phyloP scores from a whole-genome alignment of 2,888 invertebrate genomes.

The Petrophora chlorosata region DNA sequence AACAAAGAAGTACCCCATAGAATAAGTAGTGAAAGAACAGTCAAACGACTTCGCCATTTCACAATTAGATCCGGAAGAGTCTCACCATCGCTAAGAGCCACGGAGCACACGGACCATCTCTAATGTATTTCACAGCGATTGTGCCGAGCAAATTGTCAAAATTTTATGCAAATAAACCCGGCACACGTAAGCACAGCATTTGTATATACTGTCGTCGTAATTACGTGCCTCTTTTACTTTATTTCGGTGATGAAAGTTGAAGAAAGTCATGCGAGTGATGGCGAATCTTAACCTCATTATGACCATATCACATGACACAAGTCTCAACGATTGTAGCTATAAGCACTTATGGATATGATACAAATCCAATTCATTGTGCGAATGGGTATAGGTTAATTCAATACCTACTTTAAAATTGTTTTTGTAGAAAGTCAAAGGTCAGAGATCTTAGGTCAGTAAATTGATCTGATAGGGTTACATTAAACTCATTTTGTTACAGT shows the following conservation, averaged over 20 bases:
- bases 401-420: no score
- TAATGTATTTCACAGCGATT: conserved; percentile 54
- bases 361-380: no score
- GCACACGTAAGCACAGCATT: conserved; percentile 33
- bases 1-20: conserved; percentile 32
- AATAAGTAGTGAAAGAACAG: conserved; percentile 40
- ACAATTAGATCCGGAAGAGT: conserved; percentile 78
- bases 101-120: conserved; percentile 61
- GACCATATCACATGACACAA: conserved; percentile 13
- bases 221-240: conserved; percentile 33
- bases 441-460: no score
- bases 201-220: conserved; percentile 31
- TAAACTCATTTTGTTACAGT: no score
- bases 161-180: conserved; percentile 46
- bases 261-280: conserved; percentile 30
- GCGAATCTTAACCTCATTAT: conserved; percentile 12
- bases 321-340: no score
- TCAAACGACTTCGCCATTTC: conserved; percentile 53
- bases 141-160: conserved; percentile 51
- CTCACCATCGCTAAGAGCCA: conserved; percentile 50
- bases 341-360: no score
- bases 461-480: no score
- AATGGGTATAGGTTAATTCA: background rate
- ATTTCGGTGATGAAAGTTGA: conserved; percentile 32
- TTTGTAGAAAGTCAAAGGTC: no score